phyloP scores from a whole-genome alignment of 2,888 invertebrate species.

The Scaptomyza reducta region DNA sequence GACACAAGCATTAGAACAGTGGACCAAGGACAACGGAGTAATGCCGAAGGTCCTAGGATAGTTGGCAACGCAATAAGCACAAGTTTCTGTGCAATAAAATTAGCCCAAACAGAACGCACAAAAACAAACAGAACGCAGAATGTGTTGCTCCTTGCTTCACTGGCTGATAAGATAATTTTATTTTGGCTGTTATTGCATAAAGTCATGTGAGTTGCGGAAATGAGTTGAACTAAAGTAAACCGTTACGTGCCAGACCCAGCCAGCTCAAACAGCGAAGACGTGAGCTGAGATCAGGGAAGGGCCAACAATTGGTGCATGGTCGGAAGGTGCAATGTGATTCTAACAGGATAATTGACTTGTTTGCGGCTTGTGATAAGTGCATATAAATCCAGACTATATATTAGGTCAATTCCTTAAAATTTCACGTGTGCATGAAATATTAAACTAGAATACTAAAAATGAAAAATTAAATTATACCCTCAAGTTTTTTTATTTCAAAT shows the following conservation, averaged over 20 bases:
- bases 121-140: conserved; percentile 43
- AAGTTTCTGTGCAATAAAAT: conserved; percentile 77
- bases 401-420: too few species aligned
- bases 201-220: conserved; percentile 79
- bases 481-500: too few species aligned
- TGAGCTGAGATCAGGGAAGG: neutral
- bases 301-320: neutral
- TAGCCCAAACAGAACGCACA: conserved; percentile 54
- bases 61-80: conserved; percentile 68
- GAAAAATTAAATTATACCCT: too few species aligned
- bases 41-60: conserved; percentile 17
- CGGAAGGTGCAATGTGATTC: conserved; percentile 44
- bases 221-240: conserved; percentile 77
- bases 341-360: conserved; percentile 74
- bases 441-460: neutral
- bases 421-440: too few species aligned
- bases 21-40: conserved; percentile 16
- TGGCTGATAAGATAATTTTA: conserved; percentile 80
- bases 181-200: conserved; percentile 80
- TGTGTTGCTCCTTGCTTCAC: conserved; percentile 40
- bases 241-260: conserved; percentile 63
- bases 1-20: conserved; percentile 22
- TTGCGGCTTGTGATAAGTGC: conserved; percentile 10
- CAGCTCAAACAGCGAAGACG: neutral
- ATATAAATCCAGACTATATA: neutral